phyloP scores from a whole-genome alignment of 2,888 invertebrate species.

The Megamerina dolium region DNA sequence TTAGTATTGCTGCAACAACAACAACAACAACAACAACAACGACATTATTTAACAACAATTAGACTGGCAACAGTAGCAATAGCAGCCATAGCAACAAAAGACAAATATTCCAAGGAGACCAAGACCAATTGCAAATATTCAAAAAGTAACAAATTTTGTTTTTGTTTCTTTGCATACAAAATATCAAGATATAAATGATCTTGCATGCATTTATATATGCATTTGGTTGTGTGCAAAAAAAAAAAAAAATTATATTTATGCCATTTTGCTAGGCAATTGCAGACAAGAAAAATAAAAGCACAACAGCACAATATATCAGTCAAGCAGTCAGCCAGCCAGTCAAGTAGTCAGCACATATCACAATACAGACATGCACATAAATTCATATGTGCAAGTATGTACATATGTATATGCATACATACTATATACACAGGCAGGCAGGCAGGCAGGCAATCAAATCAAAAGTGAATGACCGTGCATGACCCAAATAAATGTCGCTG shows the following conservation, averaged over 20 bases:
- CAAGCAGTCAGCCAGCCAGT: slow-evolving; percentile 1
- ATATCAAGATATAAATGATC: not conserved
- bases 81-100: slow-evolving; percentile 5
- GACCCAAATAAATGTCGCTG: slow-evolving; percentile 65
- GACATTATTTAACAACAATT: too few species aligned
- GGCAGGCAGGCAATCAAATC: slow-evolving; percentile 11
- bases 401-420: not conserved
- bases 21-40: too few species aligned
- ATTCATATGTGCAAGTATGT: not conserved
- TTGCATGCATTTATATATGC: too few species aligned
- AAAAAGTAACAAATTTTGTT: not conserved
- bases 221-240: too few species aligned
- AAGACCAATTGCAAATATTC: slow-evolving; percentile 7
- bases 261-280: too few species aligned
- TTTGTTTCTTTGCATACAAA: not conserved
- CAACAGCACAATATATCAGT: not conserved
- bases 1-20: too few species aligned
- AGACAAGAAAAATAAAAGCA: too few species aligned
- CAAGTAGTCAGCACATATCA: not conserved
- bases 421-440: not conserved
- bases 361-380: not conserved
- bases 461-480: slow-evolving; percentile 56
- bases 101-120: slow-evolving; percentile 15
- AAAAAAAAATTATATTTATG: too few species aligned
- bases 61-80: not conserved